These are phyloP conservation scores for Andrena chrysosceles DNA, from an alignment of 2,888 invertebrate species.

Conservation along the genomic window DNA sequence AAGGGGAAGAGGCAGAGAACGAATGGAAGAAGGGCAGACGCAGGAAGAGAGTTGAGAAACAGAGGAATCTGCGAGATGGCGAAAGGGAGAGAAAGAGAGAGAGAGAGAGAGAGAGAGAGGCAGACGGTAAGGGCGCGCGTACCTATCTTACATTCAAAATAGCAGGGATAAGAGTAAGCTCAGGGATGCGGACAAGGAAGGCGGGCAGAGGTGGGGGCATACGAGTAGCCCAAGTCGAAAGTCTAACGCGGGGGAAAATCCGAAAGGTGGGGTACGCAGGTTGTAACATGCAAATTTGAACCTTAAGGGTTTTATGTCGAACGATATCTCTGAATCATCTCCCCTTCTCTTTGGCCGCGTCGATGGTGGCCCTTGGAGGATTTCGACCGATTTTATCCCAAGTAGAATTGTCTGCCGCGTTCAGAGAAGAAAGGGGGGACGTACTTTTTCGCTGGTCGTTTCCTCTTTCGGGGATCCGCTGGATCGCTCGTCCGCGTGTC, in stretches of 20 bases:
- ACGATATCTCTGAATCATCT: conserved; percentile 84
- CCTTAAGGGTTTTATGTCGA: conserved; percentile 84
- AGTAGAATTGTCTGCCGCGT: conserved; percentile 76
- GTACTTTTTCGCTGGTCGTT: conserved; percentile 50
- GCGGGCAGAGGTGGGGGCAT: conserved; percentile 44
- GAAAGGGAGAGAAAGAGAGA: background rate
- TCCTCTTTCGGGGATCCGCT: conserved; percentile 38
- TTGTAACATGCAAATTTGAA: conserved; percentile 85
- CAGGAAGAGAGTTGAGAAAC: background rate
- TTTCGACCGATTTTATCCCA: conserved; percentile 81
- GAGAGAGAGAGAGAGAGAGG: background rate
- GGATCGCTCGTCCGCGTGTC: conserved; percentile 37
- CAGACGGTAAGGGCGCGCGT: conserved; percentile 8
- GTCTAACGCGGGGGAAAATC: conserved; percentile 69
- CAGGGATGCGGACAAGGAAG: conserved; percentile 60
- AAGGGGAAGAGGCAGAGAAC: background rate
- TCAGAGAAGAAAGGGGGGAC: conserved; percentile 59
- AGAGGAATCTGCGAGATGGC: background rate
- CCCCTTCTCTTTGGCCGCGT: conserved; percentile 71
- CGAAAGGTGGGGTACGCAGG: conserved; percentile 74
- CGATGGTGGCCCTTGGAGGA: conserved; percentile 74
- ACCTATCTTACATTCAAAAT: conserved; percentile 82
- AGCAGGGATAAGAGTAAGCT: conserved; percentile 78
- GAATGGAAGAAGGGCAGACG: background rate
- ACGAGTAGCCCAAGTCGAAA: conserved; percentile 63